Evolutionary conservation across 2,797 vertebrate genomes (phyloP).

Genomic region (Scomberomorus guttatus): DNA sequence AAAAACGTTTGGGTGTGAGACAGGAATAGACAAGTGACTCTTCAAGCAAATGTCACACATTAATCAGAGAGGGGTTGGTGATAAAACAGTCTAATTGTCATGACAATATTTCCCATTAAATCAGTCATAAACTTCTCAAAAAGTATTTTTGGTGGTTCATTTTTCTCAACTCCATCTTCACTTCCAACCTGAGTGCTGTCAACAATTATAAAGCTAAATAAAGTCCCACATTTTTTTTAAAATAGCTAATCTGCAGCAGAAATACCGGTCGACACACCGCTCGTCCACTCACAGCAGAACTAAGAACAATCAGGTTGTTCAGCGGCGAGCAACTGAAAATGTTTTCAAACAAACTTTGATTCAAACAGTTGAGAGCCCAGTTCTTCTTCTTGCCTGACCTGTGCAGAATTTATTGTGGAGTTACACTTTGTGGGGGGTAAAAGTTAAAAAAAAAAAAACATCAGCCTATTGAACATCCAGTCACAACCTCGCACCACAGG

Average conservation of each 20-base stretch:
- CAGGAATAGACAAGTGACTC: constrained; percentile 73
- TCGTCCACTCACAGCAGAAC: neutral
- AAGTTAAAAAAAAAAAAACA: neutral
- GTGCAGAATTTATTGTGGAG: constrained; percentile 48
- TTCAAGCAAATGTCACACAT: constrained; percentile 69
- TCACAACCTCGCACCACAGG: constrained; percentile 54
- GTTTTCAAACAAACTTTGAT: constrained; percentile 9
- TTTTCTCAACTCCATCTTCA: constrained; percentile 29
- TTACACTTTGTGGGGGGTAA: neutral
- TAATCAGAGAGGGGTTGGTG: constrained; percentile 60
- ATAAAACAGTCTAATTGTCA: constrained; percentile 70
- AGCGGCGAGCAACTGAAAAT: constrained; percentile 1
- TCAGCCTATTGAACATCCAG: constrained; percentile 56
- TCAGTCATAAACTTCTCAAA: constrained; percentile 46
- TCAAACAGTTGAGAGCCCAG: constrained; percentile 17
- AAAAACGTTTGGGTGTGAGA: constrained; percentile 59
- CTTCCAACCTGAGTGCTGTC: constrained; percentile 44
- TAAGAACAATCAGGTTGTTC: constrained; percentile 15
- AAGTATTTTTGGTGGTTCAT: constrained; percentile 42
- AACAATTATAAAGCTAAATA: constrained; percentile 49
- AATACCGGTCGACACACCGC: constrained; percentile 18
- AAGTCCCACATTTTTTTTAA: constrained; percentile 1
- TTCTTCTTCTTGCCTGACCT: constrained; percentile 27
- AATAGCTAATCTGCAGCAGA: constrained; percentile 19
- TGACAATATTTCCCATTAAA: constrained; percentile 56